Base-by-base conservation (phyloP, 1,140 invertebrate genomes). In the Andricus grossulariae region DNA sequence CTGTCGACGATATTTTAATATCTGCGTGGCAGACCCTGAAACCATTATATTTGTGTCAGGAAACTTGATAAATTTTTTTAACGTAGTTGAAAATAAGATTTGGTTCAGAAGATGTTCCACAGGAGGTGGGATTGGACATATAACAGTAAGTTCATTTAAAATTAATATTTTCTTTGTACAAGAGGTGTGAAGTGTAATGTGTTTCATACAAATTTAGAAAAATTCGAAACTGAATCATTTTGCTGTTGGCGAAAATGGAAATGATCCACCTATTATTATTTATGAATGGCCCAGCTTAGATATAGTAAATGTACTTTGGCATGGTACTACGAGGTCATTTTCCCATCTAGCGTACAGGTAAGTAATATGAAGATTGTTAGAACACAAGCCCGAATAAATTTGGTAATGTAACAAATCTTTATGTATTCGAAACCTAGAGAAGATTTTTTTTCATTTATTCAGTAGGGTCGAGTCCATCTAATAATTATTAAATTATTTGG, bases 241-340 rank as follows among this genome's bases (percentile, higher is more conserved):
- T 84, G 96, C 96, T 15, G 93, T 98, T n/a, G 96, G 93, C 15
- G 94, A 96, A 82, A 94, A 94, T 85, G 94, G 94, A n/a, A 52
- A 79, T 15, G 83, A 91, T 50, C 96, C 97, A 0, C 91, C 95
- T 39, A 96, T 98, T 79, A 93, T 96, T 25, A 93, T 98, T 39
- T 98, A 97, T 86, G 94, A 95, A 72, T 98, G 95, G 94, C 96
- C 97, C 0, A 93, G 93, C 57, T 92, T 97, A 87, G 92, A 95
- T 75, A 93, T 97, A 10, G 92, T 96, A 52, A 93, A 94, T 8
- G 93, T 96, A 52, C 90, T 98, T 45, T 90, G 93, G 76, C 93
- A 94, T 74, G 97, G 96, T n/a, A 96, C 96, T 0, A 89, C 93
- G 19, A 91, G 91, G 83, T 93, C 92, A n/a, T 97, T 96, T 85